These are phyloP conservation scores for Cyprinodon tularosa DNA, from an alignment of 2,113 vertebrate genomes.

Conservation along the genomic window DNA sequence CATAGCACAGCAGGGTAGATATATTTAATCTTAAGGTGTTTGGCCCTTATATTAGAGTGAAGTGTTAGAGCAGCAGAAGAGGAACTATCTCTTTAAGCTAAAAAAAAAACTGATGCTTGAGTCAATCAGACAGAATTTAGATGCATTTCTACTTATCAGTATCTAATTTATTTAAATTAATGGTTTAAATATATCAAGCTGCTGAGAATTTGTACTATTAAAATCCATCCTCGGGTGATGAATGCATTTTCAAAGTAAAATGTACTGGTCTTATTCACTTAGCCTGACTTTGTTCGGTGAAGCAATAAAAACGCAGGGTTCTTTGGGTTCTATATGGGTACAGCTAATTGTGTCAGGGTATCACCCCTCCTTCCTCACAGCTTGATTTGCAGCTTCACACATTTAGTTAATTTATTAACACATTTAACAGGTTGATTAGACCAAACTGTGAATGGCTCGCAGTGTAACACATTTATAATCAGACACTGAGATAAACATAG, in stretches of 20 bases:
- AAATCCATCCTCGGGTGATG: not conserved
- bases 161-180: not conserved
- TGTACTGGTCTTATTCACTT: not conserved
- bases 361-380: slow-evolving; percentile 63
- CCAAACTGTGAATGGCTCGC: slow-evolving; percentile 52
- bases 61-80: not conserved
- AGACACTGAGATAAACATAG: slow-evolving; percentile 54
- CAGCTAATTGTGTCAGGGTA: slow-evolving; percentile 53
- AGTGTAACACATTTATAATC: slow-evolving; percentile 58
- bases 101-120: not conserved
- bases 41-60: not conserved
- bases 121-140: not conserved
- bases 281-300: not conserved
- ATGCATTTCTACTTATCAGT: not conserved
- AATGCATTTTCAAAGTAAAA: not conserved
- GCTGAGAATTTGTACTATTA: not conserved
- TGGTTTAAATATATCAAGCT: not conserved
- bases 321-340: slow-evolving; percentile 25
- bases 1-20: not conserved
- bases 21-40: not conserved
- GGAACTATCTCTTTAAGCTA: not conserved
- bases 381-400: slow-evolving; percentile 67
- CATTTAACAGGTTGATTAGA: slow-evolving; percentile 64
- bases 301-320: slow-evolving; percentile 3
- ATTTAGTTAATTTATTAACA: slow-evolving; percentile 59